phyloP scores from a whole-genome alignment of 2,797 vertebrate genomes.

The Taenioides sp. region DNA sequence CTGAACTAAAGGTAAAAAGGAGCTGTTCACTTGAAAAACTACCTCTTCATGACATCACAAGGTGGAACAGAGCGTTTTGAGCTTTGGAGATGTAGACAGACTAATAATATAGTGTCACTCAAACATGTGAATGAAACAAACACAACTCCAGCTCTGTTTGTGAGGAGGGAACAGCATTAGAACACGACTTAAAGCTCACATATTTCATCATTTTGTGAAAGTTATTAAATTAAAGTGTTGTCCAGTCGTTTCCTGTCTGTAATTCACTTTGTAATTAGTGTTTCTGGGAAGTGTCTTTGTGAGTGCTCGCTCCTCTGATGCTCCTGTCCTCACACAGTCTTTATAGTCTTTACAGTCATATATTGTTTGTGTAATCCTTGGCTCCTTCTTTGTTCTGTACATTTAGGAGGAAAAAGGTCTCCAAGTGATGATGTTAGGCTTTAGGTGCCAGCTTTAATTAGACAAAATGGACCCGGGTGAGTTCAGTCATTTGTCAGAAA shows the following conservation, averaged over 20 bases:
- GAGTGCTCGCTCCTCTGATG: conserved; percentile 17
- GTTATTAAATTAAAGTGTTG: conserved; percentile 3
- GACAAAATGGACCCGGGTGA: not conserved
- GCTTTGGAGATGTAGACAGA: too few species aligned
- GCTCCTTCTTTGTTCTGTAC: not conserved
- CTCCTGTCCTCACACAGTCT: conserved; percentile 17
- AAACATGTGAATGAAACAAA: too few species aligned
- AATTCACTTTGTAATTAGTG: conserved; percentile 50
- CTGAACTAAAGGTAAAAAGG: too few species aligned
- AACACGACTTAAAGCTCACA: too few species aligned
- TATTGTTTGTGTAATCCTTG: conserved; percentile 19
- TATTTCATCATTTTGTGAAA: too few species aligned
- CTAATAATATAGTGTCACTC: too few species aligned
- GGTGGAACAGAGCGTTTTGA: too few species aligned
- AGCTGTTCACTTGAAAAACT: too few species aligned
- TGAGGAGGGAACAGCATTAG: too few species aligned
- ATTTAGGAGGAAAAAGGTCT: not conserved
- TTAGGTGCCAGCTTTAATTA: conserved; percentile 5
- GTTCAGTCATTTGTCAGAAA: not conserved
- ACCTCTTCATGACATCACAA: too few species aligned
- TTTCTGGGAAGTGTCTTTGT: conserved; percentile 26
- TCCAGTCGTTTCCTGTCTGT: conserved; percentile 22
- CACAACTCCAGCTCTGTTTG: too few species aligned
- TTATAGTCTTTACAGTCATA: not conserved
- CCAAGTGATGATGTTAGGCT: conserved; percentile 7